Base-by-base conservation (phyloP, 2,888 invertebrate genomes). In the Thera britannica region DNA sequence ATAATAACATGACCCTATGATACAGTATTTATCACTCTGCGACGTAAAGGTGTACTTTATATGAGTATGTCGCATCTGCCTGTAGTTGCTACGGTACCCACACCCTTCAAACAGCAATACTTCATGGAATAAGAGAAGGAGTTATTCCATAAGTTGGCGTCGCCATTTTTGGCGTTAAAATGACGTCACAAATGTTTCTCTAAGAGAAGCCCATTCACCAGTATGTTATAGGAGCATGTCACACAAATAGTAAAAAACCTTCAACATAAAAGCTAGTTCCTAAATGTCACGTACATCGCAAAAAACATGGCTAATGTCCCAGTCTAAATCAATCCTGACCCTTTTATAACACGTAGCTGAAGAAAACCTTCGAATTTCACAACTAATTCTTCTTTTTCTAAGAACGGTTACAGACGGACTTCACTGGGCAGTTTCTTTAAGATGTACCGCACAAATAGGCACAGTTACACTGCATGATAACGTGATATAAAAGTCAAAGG, bases 311-410 rank as follows among this genome's bases (percentile, higher is more conserved):
- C 72, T 71, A 75, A 72, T 71, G 72, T 64, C 51, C 69, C 61
- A 71, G 70, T 71, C 65, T 66, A 65, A 73, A 72, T 72, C 73
- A 73, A 72, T 75, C 62, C 51, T 57, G 65, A 51, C 68, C 69
- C 69, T 69, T 58, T 65, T 59, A 64, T 70, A 65, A 66, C 75
- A 75, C 75, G 75, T 74, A 67, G 66, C 38, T 8, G 38, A 49
- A 55, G 63, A 59, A 66, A 73, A 68, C 72, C 75, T 72, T 70
- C 66, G 63, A 68, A 72, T 71, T 70, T 69, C 71, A 68, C 71
- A 62, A 71, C 70, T 75, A 74, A 72, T 75, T 75, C 69, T 70
- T 72, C 67, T 70, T 72, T 70, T 70, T 72, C 70, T 68, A 9
- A 58, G 34, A 35, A 5, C 3, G 1, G n/a, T 5, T 12, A 12